phyloP scores from a whole-genome alignment of 1,140 invertebrate genomes.

The Lucilia sericata region DNA sequence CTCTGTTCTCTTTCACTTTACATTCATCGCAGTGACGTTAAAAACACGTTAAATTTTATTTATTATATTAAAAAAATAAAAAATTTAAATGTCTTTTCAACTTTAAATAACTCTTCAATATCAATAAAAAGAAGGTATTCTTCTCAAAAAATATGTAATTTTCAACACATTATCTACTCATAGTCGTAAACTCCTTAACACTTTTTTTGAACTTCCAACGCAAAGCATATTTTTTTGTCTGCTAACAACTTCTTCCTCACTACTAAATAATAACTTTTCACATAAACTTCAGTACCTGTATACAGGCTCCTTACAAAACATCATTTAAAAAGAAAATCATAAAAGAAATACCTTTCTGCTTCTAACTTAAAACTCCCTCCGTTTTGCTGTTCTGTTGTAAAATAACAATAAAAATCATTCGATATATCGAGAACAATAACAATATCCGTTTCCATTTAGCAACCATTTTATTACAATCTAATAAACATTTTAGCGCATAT shows the following conservation, averaged over 20 bases:
- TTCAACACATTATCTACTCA: slow-evolving; percentile 35
- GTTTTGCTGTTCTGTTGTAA: not conserved
- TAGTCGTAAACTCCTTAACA: not conserved
- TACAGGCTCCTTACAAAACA: not conserved
- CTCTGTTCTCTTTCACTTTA: too few relatives aligned
- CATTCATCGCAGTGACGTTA: not conserved
- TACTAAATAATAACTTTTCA: not conserved
- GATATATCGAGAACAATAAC: slow-evolving; percentile 36
- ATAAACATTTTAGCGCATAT: slow-evolving; percentile 30
- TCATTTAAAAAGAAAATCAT: not conserved
- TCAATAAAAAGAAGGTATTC: not conserved
- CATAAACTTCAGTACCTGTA: not conserved
- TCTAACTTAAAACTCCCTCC: not conserved
- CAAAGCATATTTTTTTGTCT: not conserved
- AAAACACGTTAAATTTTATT: slow-evolving; percentile 26
- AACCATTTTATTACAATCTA: slow-evolving; percentile 43
- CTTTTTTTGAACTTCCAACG: not conserved
- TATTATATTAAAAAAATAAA: not conserved
- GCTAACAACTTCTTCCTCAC: too few relatives aligned
- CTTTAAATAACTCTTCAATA: slow-evolving; percentile 33
- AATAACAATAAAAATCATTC: slow-evolving; percentile 42
- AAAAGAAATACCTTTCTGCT: not conserved
- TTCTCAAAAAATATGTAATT: slow-evolving; percentile 19
- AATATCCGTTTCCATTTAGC: slow-evolving; percentile 43
- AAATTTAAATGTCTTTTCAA: slow-evolving; percentile 13